Conservation (phyloP, 1,140 invertebrate genomes). For the Andrena cerasifolii region DNA sequence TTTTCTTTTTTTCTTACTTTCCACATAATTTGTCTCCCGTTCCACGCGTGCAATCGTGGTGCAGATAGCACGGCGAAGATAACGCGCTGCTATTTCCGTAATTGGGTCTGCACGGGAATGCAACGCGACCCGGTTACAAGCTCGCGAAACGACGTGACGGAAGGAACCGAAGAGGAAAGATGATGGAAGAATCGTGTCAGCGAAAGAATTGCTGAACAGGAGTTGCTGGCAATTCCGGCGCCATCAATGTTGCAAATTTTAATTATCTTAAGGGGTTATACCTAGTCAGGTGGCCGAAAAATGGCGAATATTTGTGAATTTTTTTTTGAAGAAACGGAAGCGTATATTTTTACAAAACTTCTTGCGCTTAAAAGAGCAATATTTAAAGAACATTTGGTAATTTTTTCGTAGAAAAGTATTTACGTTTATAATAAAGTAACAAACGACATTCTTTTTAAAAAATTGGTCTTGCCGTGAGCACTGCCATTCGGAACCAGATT, state of each 20-base stretch:
- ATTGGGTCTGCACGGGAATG: conserved; percentile 44
- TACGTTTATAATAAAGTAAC: too few species aligned
- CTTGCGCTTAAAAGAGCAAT: too few species aligned
- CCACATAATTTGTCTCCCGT: not conserved
- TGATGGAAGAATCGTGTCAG: not conserved
- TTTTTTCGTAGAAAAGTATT: too few species aligned
- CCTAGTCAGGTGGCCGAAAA: too few species aligned
- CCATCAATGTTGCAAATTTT: not conserved
- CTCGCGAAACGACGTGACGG: not conserved
- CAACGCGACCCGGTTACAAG: conserved; percentile 5
- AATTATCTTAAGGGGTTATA: not conserved
- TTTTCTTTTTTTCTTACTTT: not conserved
- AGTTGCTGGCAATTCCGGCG: not conserved
- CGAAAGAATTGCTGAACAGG: not conserved
- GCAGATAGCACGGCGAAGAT: conserved; percentile 31
- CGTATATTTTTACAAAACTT: too few species aligned
- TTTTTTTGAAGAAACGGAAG: too few species aligned
- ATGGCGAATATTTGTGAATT: too few species aligned
- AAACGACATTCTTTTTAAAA: too few species aligned
- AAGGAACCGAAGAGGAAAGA: not conserved
- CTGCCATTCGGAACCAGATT: too few species aligned
- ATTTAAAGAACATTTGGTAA: too few species aligned
- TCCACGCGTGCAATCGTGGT: conserved; percentile 26
- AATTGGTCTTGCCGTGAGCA: too few species aligned
- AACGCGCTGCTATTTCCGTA: conserved; percentile 50